Conservation (phyloP, 2,797 vertebrate species). For the Hozukius guyotensis region DNA sequence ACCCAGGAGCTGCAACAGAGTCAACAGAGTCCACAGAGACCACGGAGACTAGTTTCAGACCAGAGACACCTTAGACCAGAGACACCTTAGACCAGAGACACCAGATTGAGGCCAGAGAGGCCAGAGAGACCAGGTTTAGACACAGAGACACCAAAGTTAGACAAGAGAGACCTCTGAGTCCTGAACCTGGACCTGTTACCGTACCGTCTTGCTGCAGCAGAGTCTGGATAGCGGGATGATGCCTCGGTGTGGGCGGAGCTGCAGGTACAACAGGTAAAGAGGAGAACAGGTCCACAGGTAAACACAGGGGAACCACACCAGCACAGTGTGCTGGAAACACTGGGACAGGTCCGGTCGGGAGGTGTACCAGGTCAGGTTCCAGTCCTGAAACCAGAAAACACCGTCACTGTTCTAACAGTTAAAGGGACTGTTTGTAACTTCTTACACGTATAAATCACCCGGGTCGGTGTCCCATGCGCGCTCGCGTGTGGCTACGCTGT, state of each 20-base stretch:
- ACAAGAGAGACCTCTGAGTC: neutral
- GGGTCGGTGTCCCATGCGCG: too few relatives aligned
- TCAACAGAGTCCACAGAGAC: neutral
- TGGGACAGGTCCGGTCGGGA: slow-evolving; percentile 88
- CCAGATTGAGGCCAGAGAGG: too few relatives aligned
- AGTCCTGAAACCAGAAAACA: slow-evolving; percentile 80
- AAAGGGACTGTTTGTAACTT: too few relatives aligned
- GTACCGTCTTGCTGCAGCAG: slow-evolving; percentile 89
- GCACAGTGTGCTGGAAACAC: slow-evolving; percentile 91
- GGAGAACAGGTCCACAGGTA: slow-evolving; percentile 90
- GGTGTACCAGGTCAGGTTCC: slow-evolving; percentile 91
- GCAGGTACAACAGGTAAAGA: slow-evolving; percentile 86
- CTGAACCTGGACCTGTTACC: neutral
- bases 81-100: neutral
- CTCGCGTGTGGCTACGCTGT: too few relatives aligned
- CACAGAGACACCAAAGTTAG: neutral
- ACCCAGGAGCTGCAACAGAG: slow-evolving; percentile 60
- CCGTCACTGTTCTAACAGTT: neutral
- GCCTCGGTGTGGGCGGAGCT: slow-evolving; percentile 78
- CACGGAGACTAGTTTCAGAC: neutral
- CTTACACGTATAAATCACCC: too few relatives aligned
- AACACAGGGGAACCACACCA: slow-evolving; percentile 89
- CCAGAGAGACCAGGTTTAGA: neutral
- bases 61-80: neutral
- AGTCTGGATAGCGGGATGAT: slow-evolving; percentile 88